Evolutionary conservation across 1,140 invertebrate species (phyloP).

Genomic region (Coelopa frigida): DNA sequence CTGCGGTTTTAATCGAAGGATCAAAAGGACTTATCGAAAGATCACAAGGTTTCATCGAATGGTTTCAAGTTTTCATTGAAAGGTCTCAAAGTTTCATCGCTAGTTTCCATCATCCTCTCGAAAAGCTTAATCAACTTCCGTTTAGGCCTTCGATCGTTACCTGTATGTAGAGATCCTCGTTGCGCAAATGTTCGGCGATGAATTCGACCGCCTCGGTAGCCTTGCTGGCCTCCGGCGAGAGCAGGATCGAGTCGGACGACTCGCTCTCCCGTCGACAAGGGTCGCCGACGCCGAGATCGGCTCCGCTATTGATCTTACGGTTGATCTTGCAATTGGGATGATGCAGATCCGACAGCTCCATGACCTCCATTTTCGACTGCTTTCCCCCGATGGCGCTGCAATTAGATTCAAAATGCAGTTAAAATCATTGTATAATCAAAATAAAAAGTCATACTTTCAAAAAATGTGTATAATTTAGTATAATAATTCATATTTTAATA

Average conservation of each 20-base stretch:
- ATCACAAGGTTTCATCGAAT: too few relatives aligned
- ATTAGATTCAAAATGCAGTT: slow-evolving; percentile 17
- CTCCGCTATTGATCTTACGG: slow-evolving; percentile 67
- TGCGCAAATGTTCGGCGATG: slow-evolving; percentile 94
- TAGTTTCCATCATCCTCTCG: too few relatives aligned
- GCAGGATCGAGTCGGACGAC: slow-evolving; percentile 79
- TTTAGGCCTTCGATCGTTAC: too few relatives aligned
- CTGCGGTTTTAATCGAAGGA: too few relatives aligned
- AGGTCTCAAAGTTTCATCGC: too few relatives aligned
- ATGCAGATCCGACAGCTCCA: slow-evolving; percentile 90
- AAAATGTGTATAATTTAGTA: too few relatives aligned
- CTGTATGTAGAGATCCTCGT: slow-evolving; percentile 95
- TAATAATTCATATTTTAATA: too few relatives aligned
- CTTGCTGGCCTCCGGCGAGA: slow-evolving; percentile 87
- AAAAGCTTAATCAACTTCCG: too few relatives aligned
- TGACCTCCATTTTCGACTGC: slow-evolving; percentile 80
- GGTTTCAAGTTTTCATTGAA: too few relatives aligned
- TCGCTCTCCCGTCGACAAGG: slow-evolving; percentile 74
- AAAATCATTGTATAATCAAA: slow-evolving; percentile 8
- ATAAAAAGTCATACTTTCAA: neutral
- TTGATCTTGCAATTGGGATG: slow-evolving; percentile 95
- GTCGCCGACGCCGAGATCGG: slow-evolving; percentile 55
- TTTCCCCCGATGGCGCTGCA: slow-evolving; percentile 51
- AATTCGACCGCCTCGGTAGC: slow-evolving; percentile 96
- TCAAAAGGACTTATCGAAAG: too few relatives aligned